phyloP scores from a whole-genome alignment of 2,113 vertebrate species.

The Rafetus swinhoei region DNA sequence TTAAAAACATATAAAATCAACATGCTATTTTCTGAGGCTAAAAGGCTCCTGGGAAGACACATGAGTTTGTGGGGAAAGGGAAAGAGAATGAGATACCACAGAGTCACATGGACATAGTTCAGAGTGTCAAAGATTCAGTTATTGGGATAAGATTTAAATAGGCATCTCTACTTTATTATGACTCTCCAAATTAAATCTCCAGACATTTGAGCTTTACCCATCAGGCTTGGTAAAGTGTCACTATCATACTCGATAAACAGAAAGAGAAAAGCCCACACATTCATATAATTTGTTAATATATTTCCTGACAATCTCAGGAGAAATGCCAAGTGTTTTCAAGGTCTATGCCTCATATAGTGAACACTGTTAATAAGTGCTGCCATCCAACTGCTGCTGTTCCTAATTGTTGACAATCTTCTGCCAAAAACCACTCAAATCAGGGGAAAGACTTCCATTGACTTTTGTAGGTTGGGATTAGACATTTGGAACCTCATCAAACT shows the following conservation, averaged over 20 bases:
- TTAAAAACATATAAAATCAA: constrained; percentile 1
- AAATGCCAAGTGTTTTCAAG: neutral
- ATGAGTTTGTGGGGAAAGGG: neutral
- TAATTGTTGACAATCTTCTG: neutral
- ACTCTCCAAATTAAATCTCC: neutral
- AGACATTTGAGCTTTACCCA: rapidly evolving
- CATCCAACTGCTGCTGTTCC: neutral
- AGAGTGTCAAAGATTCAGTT: neutral
- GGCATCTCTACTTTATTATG: neutral
- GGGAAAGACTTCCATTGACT: neutral
- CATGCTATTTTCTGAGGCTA: neutral
- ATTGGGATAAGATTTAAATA: neutral
- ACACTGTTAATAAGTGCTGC: neutral
- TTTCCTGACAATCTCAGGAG: neutral
- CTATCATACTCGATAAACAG: neutral
- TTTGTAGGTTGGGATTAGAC: neutral
- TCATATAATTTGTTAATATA: neutral
- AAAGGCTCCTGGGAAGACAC: neutral
- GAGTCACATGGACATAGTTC: rapidly evolving
- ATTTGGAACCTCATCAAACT: neutral
- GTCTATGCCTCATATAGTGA: rapidly evolving
- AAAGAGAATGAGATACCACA: neutral
- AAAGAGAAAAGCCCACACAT: neutral
- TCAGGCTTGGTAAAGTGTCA: neutral
- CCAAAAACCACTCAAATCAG: neutral